Base-by-base conservation (phyloP, 2,797 vertebrate species). In the Cirrhinus molitorella region DNA sequence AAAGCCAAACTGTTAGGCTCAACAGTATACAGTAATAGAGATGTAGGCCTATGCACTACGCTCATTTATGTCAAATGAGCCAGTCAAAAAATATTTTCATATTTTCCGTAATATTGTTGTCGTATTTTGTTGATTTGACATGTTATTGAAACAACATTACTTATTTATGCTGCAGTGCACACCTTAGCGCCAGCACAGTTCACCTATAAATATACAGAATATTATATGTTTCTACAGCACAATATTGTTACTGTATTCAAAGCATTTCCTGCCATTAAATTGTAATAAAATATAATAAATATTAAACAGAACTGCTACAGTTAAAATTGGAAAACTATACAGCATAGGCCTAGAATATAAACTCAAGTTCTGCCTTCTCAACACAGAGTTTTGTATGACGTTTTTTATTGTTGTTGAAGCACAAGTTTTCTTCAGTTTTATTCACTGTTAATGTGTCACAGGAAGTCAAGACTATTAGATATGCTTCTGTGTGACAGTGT, bases 401-500 rank as follows among this genome's bases (percentile, higher is more conserved):
- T 21, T 72, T 16, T 72, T 51, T 34, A 14, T 34, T 73, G 19
- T 73, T 53, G 21, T 34, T 53, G 1, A 73, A 73, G 31, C 71
- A 73, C 45, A 21, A 34, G 47, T 72, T 73, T 73, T 34, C 1
- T 73, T 34, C 28, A 4, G 17, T 72, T n/a, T 53, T 53, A 53
- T 53, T 53, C 71, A 53, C 71, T 34, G 71, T 34, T 73, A 53
- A 73, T 73, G 17, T 34, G 11, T 53, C 59, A 59, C 9, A 51
- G 63, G 57, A 73, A 76, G 72, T 31, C 51, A 40, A 25, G 61
- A 76, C 51, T 51, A 65, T 81, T 73, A 49, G 8, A 37, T 43
- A 74, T 67, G 28, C 6, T 51, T 70, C 12, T 75, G 28, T 67
- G 21, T 82, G 13, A 72, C 43, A 25, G 68, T 82, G 59, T 80